Evolutionary conservation across 2,797 vertebrate species (phyloP), one percentile per base, ranked within the genome.

Genomic region (Capromys pilorides): DNA sequence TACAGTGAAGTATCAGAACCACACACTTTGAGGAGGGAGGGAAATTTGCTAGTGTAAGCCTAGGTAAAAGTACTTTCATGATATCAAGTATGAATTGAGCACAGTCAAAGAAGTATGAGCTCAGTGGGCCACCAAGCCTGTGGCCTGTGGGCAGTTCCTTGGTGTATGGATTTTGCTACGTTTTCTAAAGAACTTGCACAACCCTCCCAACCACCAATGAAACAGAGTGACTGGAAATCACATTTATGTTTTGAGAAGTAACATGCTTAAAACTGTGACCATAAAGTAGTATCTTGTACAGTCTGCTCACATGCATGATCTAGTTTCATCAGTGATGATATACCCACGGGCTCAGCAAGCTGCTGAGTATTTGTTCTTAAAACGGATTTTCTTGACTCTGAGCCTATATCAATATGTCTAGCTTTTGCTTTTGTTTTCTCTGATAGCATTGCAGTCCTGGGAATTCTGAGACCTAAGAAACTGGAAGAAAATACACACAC

Each of bases 41-140:
- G 28, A 62, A 73, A 95, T 90, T 95, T 86, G 41, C 84, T 94
- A 49, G 87, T 94, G 18, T 73, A 90, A 97, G 96, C 97, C 97
- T 96, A 93, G 96, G 95, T 95, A 97, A 97, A 97, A 95, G 51
- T 22, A 54, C 91, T 96, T 94, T 94, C 88, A 97, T 94, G 93
- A 81, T 95, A 90, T 85, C 86, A 67, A 41, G 84, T 96, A 69
- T 61, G 28, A 97, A 10, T 78, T 88, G 73, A 94, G 88, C 64
- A 31, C 81, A 86, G 12, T 91, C 19, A 90, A 88, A 3, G 10
- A 61, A 86, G 2, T 91, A 16, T 1, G 11, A 64, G 95, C 85
- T 81, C 69, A 66, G 82, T 14, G 5, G 3, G 26, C 90, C 96
- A 61, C 77, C 9, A 6, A 90, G 86, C 86, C 36, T 31, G 75